Base-by-base conservation (phyloP, 2,888 invertebrate genomes). In the Epinotia brunnichana region DNA sequence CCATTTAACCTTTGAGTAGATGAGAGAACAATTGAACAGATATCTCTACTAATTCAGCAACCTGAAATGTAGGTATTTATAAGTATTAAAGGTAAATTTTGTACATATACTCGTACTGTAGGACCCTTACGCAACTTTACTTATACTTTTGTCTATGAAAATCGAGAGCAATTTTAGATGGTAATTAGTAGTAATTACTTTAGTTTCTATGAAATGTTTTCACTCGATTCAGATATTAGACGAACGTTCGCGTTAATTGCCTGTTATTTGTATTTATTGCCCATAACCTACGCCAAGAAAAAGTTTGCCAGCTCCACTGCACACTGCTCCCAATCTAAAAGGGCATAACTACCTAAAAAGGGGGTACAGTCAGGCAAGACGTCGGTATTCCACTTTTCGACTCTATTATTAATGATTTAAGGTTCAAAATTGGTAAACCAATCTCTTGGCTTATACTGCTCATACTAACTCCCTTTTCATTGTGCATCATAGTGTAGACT, bases 291-390 rank as follows among this genome's bases (percentile, higher is more conserved):
- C 39, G 11, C 53, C n/a, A 72, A 35, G 61, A 72, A 67, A 68
- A 68, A 62, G 21, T 68, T 51, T 9, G 48, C 24, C 44, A 68
- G 72, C 67, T 67, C 60, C 21, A 67, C 67, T 72, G 67, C 67
- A 56, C 66, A 60, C 60, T 21, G 17, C 48, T 62, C 19, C 15
- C 39, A 39, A 19, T 39, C 9, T 13, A 53, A 41, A 54, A 35
- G 11, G 51, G 17, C 11, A 13, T 35, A 64, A 64, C 17, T 29
- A n/a, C 35, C 29, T 19, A 53, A 39, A 54, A 54, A 29, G 19
- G 10, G 9, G 35, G 35, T 29, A 29, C 29, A 29, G 29, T 29
- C 29, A 29, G 5, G 1, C 29, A 29, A 29, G 5, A 5, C 1
- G 7, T 29, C 7, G 29, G 29, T 29, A 5, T 29, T 29, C 29